Percentiles rank a stretch among this genome's conserved stretches.
Evolutionary conservation across 2,888 invertebrate genomes (phyloP).

Genomic region (Oscheius onirici): DNA sequence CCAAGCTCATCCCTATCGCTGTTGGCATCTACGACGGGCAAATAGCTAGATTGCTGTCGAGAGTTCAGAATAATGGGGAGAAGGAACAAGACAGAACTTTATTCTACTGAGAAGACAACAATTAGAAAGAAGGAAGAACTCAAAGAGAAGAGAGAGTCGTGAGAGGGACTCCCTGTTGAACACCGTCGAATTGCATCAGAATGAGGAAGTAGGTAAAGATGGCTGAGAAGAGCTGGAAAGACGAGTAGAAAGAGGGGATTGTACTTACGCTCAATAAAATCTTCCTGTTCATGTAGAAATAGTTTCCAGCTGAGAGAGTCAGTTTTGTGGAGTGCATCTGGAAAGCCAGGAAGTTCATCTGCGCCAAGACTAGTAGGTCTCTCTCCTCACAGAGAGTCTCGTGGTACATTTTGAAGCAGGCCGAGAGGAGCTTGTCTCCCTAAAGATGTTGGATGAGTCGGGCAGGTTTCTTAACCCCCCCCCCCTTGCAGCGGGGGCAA

Average conservation of each 20-base stretch:
- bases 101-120: background rate
- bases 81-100: too few relatives aligned
- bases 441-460: slow-evolving; percentile 36
- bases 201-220: slow-evolving; percentile 58
- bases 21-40: background rate
- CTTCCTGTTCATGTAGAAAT: slow-evolving; percentile 55
- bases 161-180: background rate
- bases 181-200: slow-evolving; percentile 37
- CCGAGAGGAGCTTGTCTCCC: slow-evolving; percentile 49
- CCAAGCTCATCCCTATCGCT: background rate
- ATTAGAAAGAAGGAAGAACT: background rate
- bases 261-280: slow-evolving; percentile 49
- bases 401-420: slow-evolving; percentile 58
- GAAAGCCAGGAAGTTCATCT: slow-evolving; percentile 56
- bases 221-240: slow-evolving; percentile 52
- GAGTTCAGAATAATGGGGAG: too few relatives aligned
- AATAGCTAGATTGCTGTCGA: background rate
- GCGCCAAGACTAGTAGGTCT: slow-evolving; percentile 49
- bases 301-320: slow-evolving; percentile 52
- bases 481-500: too few relatives aligned
- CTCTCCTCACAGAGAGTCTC: slow-evolving; percentile 55
- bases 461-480: too few relatives aligned
- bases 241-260: background rate
- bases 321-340: slow-evolving; percentile 57
- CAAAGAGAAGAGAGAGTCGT: too few relatives aligned